phyloP scores from a whole-genome alignment of 2,113 vertebrate species.

The Recurvirostra avosetta region DNA sequence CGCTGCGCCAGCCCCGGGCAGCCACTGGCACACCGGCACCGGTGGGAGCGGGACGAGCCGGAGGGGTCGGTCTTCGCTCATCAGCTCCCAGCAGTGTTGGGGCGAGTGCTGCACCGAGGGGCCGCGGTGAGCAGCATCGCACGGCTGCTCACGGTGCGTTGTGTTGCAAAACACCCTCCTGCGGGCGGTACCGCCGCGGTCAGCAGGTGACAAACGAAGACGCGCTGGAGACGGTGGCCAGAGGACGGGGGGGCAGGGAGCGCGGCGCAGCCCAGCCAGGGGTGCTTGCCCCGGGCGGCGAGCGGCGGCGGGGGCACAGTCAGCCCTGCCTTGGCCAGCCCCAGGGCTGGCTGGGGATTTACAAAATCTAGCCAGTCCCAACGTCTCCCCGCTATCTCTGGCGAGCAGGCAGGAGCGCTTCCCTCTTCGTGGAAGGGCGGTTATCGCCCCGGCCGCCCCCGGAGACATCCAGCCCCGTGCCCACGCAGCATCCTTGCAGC shows the following conservation, averaged over 20 bases:
- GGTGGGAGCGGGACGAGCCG: not conserved
- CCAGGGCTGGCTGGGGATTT: not conserved
- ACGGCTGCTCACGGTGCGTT: fast-evolving
- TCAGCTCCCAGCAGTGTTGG: not conserved
- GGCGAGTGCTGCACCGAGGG: not conserved
- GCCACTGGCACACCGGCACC: fast-evolving
- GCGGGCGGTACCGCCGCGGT: fast-evolving
- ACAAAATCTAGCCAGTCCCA: not conserved
- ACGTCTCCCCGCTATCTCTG: not conserved
- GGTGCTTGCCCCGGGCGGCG: fast-evolving
- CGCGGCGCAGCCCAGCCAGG: no score
- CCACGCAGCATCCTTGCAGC: not conserved
- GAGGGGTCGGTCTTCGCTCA: not conserved
- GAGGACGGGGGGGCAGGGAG: not conserved
- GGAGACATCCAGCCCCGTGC: not conserved
- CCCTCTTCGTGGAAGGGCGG: not conserved
- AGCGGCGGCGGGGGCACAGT: not conserved
- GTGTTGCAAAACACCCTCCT: not conserved
- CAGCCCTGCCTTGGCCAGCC: not conserved
- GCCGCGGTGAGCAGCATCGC: fast-evolving
- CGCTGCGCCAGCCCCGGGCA: fast-evolving
- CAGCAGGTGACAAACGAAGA: not conserved
- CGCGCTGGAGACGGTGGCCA: fast-evolving
- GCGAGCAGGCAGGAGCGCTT: not conserved
- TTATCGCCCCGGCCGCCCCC: not conserved